Percentiles rank a stretch among this genome's conserved stretches.
Conservation (phyloP, 2,888 invertebrate genomes). For the Zeuzera pyrina region DNA sequence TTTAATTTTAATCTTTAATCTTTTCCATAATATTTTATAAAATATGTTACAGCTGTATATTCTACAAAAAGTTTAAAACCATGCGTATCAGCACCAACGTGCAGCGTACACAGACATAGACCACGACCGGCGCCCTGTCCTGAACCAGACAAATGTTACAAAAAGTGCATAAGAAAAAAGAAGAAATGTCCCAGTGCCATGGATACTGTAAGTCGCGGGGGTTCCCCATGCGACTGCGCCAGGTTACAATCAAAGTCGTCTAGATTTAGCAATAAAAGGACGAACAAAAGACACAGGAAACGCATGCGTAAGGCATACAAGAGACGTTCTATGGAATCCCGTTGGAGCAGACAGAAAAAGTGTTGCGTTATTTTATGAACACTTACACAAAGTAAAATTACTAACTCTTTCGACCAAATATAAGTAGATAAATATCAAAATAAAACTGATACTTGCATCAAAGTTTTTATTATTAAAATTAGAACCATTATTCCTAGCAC, state of each 20-base stretch:
- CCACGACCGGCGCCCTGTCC: conserved; percentile 49
- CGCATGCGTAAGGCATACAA: conserved; percentile 34
- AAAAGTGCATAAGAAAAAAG: conserved; percentile 37
- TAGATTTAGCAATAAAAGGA: conserved; percentile 21
- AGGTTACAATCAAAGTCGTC: conserved; percentile 35
- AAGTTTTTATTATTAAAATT: no score
- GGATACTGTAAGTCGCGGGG: conserved; percentile 34
- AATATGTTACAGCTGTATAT: neutral
- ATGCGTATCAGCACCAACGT: conserved; percentile 49
- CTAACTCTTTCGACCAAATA: neutral
- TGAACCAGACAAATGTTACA: conserved; percentile 48
- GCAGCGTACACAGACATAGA: conserved; percentile 47
- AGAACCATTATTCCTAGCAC: no score
- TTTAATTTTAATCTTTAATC: no score
- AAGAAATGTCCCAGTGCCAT: conserved; percentile 48
- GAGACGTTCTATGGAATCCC: conserved; percentile 32
- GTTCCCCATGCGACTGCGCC: conserved; percentile 42
- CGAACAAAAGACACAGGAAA: conserved; percentile 33
- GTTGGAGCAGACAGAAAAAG: conserved; percentile 31
- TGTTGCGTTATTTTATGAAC: conserved; percentile 39
- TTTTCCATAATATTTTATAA: no score
- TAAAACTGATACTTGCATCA: no score
- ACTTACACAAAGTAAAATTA: neutral
- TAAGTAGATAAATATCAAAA: no score
- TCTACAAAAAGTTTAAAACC: conserved; percentile 28